phyloP scores from a whole-genome alignment of 1,140 invertebrate species.

The Goniozus legneri region DNA sequence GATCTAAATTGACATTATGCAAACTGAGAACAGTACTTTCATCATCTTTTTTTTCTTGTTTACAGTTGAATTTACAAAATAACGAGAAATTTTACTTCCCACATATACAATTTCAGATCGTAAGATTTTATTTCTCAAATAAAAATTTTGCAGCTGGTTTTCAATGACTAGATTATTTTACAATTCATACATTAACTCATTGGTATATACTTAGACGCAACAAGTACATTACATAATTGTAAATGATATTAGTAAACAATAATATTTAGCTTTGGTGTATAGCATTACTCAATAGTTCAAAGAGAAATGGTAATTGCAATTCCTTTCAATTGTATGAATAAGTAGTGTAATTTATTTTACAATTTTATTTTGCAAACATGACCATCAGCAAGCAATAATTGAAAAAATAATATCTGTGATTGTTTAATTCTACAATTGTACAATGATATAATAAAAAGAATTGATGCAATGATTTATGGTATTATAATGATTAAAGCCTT shows the following conservation, averaged over 20 bases:
- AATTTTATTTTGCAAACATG: conserved; percentile 1
- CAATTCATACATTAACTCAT: conserved; percentile 41
- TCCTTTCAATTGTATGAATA: conserved; percentile 27
- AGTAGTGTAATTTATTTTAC: conserved; percentile 34
- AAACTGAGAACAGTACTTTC: not conserved
- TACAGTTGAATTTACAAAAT: conserved; percentile 3
- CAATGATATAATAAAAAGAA: not conserved
- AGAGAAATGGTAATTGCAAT: conserved; percentile 20
- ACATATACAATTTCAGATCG: conserved; percentile 18
- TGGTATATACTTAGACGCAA: conserved; percentile 35
- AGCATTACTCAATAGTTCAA: conserved; percentile 31
- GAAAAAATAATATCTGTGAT: conserved; percentile 3
- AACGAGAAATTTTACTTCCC: conserved; percentile 8
- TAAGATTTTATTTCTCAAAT: conserved; percentile 14
- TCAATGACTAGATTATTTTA: conserved; percentile 49
- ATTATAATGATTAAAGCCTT: conserved; percentile 1
- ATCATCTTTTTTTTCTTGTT: conserved; percentile 1
- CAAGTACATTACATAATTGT: conserved; percentile 30
- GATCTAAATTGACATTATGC: conserved; percentile 6
- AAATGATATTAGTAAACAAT: conserved; percentile 29
- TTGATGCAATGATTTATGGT: conserved; percentile 1
- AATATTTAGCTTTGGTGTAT: conserved; percentile 45
- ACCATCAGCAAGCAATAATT: not conserved
- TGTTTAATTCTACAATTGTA: not conserved
- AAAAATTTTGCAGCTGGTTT: conserved; percentile 37